Conservation (phyloP, 2,888 invertebrate species). For the Melanostoma scalare region DNA sequence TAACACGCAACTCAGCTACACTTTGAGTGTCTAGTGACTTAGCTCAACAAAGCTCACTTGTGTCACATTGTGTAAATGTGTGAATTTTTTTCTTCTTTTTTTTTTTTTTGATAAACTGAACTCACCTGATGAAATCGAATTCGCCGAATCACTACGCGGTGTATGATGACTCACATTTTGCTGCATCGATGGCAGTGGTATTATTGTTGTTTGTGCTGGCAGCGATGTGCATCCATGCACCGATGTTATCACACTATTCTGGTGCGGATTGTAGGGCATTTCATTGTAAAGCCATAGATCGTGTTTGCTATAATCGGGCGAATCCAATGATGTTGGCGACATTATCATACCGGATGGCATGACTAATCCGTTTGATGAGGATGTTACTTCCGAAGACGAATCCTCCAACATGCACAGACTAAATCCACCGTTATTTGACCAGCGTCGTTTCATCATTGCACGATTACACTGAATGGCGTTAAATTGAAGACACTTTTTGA, state of each 20-base stretch:
- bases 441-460: conserved; percentile 88
- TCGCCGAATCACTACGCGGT: conserved; percentile 81
- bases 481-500: conserved; percentile 2
- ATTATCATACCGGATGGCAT: conserved; percentile 88
- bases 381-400: conserved; percentile 90
- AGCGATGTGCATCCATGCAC: conserved; percentile 82
- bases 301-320: conserved; percentile 90
- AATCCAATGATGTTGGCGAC: conserved; percentile 88
- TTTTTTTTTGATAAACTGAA: conserved; percentile 33
- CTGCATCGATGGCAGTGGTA: conserved; percentile 83
- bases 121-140: conserved; percentile 82
- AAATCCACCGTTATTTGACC: conserved; percentile 89
- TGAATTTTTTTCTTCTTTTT: background rate
- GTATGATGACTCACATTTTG: conserved; percentile 77
- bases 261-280: conserved; percentile 80
- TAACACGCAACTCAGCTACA: too few relatives aligned
- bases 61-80: too few relatives aligned
- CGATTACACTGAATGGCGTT: conserved; percentile 39
- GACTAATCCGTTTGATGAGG: conserved; percentile 85
- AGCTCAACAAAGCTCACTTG: too few relatives aligned
- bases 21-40: too few relatives aligned
- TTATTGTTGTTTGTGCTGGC: conserved; percentile 83
- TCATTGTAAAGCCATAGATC: conserved; percentile 90
- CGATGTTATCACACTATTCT: conserved; percentile 81
- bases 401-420: conserved; percentile 88